Evolutionary conservation across 2,888 invertebrate genomes (phyloP).

Genomic region (Macropis europaea): DNA sequence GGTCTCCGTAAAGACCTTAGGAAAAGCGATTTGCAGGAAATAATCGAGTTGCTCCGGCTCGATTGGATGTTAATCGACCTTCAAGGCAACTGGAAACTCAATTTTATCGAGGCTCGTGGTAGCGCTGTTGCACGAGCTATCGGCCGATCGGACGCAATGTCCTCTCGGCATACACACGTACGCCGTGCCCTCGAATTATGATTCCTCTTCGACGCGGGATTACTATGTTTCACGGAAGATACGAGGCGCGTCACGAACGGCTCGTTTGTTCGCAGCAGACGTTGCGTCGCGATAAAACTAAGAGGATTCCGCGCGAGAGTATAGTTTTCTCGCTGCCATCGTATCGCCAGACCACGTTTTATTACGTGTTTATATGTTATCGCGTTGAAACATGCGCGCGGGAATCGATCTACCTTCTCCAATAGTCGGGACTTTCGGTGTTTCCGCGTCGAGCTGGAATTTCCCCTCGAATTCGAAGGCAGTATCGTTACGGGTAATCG

Average conservation of each 20-base stretch:
- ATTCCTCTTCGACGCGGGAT: constrained; percentile 1
- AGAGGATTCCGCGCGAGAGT: not conserved
- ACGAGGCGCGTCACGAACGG: not conserved
- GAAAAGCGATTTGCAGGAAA: constrained; percentile 68
- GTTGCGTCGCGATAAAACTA: not conserved
- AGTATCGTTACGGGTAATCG: too few species aligned
- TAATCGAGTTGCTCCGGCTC: constrained; percentile 68
- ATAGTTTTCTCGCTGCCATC: not conserved
- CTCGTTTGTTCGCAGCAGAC: not conserved
- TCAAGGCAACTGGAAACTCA: constrained; percentile 66
- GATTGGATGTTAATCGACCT: constrained; percentile 69
- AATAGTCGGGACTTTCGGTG: too few species aligned
- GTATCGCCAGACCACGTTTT: not conserved
- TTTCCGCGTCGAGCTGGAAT: too few species aligned
- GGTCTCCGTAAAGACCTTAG: constrained; percentile 54
- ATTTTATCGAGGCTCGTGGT: constrained; percentile 59
- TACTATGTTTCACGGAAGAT: too few species aligned
- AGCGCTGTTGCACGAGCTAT: constrained; percentile 26
- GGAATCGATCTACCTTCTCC: not conserved
- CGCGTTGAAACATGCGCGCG: not conserved
- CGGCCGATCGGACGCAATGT: constrained; percentile 48
- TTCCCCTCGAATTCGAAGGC: not conserved
- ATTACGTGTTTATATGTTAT: not conserved
- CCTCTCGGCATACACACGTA: constrained; percentile 14
- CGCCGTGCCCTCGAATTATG: constrained; percentile 13